Base-by-base conservation (phyloP, 2,113 vertebrate genomes). In the Centropus unirufus region DNA sequence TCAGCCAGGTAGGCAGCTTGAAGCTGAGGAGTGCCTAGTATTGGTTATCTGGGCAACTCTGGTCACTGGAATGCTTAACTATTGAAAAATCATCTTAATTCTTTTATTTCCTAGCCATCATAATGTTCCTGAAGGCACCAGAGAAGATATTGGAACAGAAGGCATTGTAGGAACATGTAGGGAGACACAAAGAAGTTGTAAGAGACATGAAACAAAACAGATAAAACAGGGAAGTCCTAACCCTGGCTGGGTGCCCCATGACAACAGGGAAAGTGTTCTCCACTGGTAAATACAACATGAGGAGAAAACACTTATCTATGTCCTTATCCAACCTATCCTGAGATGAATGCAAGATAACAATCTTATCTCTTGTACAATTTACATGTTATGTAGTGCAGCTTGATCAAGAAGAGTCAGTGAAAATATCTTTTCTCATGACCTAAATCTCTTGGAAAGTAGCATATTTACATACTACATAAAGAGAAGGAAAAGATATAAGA, bases 301-400 rank as follows among this genome's bases (percentile, higher is more conserved):
- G 8, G 15, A 87, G 67, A 69, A 85, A 72, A 55, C 80, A 42
- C 23, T 83, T 73, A 46, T 58, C 61, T 18, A 19, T 30, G 54
- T 58, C 67, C 82, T 95, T 82, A 89, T 73, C 85, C 59, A 78
- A 85, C 58, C 51, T 62, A 16, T n/a, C 36, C 36, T 7, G 59
- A 79, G 22, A 87, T 39, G 46, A 95, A 87, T 4, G 14, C 8
- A 69, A 76, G 77, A 92, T 79, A 77, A 59, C 55, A 74, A 10
- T 85, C 66, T 90, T 87, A 66, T 92, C 89, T 80, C 49, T 47
- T 69, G 18, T 51, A 87, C 23, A 82, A 62, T 95, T 95, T 87
- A 42, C 72, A 66, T 79, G 30, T 66, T 40, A 42, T 6, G 40
- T 78, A 83, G 46, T 17, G 36, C 57, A 72, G 18, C 51, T 70